A percentile compares a stretch with the other conserved stretches of the same genome.
Conservation (phyloP, 2,888 invertebrate genomes). For the Phymatocera aterrima region DNA sequence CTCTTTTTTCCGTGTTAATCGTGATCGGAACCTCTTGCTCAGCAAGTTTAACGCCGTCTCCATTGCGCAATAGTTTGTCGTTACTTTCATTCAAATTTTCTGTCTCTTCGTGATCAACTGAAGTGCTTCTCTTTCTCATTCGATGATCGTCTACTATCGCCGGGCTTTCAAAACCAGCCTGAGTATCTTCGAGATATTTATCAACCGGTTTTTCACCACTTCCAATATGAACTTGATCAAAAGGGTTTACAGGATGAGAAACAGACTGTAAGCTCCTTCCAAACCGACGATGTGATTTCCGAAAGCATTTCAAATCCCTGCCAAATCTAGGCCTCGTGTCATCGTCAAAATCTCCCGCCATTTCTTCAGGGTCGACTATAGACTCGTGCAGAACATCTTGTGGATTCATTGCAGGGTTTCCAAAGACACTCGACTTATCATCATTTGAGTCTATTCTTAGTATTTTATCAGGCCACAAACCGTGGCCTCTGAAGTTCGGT, state of each 20-base stretch:
- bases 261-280: slow-evolving; percentile 27
- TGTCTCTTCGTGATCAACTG: background rate
- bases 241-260: slow-evolving; percentile 16
- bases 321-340: slow-evolving; percentile 56
- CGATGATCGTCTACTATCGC: background rate
- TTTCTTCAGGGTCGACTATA: slow-evolving; percentile 59
- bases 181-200: slow-evolving; percentile 21
- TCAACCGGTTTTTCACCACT: slow-evolving; percentile 32
- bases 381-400: slow-evolving; percentile 56
- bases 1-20: background rate
- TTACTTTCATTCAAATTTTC: background rate
- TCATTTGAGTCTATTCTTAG: background rate
- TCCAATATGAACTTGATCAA: background rate
- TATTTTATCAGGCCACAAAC: background rate
- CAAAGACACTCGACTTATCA: background rate
- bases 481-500: background rate
- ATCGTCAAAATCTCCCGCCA: slow-evolving; percentile 55
- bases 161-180: background rate
- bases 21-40: background rate
- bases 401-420: background rate
- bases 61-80: no score
- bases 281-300: slow-evolving; percentile 6
- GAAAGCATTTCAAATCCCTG: slow-evolving; percentile 55
- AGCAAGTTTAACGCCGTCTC: no score
- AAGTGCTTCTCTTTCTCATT: background rate